Conservation (phyloP, 2,797 vertebrate genomes). For the Chrosomus eos region DNA sequence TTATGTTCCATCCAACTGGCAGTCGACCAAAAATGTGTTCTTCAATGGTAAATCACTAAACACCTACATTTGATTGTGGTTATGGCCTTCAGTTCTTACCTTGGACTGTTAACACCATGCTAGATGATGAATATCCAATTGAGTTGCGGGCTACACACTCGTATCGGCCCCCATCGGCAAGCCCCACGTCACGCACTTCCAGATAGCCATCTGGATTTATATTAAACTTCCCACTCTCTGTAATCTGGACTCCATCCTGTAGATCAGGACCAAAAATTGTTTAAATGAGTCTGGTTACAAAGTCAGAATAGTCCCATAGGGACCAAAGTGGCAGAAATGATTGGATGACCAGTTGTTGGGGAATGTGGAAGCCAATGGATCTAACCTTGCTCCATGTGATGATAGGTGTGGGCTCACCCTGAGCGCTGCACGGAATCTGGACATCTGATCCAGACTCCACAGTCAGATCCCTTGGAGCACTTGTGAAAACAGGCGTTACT, state of each 20-base stretch:
- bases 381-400: conserved; percentile 99
- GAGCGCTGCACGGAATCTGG: conserved; percentile 94
- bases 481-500: conserved; percentile 98
- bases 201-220: conserved; percentile 91
- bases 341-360: conserved; percentile 18
- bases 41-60: background rate
- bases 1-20: background rate
- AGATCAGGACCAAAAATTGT: conserved; percentile 25
- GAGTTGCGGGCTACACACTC: conserved; percentile 94
- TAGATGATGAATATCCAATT: conserved; percentile 89
- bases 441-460: conserved; percentile 92
- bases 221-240: conserved; percentile 97
- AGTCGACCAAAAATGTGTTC: background rate
- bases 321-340: background rate
- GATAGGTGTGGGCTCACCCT: conserved; percentile 91
- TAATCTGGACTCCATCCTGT: conserved; percentile 96
- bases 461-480: conserved; percentile 90
- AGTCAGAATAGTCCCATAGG: background rate
- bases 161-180: conserved; percentile 90
- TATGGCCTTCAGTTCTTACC: conserved; percentile 76
- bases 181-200: conserved; percentile 91
- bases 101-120: conserved; percentile 93
- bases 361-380: conserved; percentile 32
- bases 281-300: conserved; percentile 1
- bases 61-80: background rate